These are phyloP conservation scores for Drosophila villosipedis DNA, from an alignment of 2,888 invertebrate species.

Conservation along the genomic window DNA sequence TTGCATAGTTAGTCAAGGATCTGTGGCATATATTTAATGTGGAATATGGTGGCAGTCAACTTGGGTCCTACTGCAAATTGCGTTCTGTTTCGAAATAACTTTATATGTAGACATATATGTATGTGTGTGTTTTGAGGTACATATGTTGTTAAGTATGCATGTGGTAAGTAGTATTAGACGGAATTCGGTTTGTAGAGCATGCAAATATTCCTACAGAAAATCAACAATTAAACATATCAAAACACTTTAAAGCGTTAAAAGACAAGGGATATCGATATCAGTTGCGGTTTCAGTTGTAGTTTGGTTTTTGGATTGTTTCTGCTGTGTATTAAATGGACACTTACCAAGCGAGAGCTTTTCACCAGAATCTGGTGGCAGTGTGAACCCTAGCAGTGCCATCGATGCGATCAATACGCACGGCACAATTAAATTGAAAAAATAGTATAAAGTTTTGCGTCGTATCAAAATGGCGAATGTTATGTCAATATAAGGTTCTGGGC, in stretches of 20 bases:
- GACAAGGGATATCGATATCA: constrained; percentile 5
- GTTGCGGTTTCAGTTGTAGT: constrained; percentile 23
- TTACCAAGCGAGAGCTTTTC: constrained; percentile 99
- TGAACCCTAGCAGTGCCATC: constrained; percentile 99
- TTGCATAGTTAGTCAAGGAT: constrained; percentile 68
- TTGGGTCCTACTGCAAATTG: constrained; percentile 36
- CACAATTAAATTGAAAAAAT: constrained; percentile 99
- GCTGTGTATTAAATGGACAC: constrained; percentile 55
- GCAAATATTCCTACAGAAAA: constrained; percentile 45
- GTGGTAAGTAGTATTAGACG: constrained; percentile 11
- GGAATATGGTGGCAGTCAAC: constrained; percentile 31
- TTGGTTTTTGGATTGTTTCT: constrained; percentile 14
- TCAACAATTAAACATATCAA: constrained; percentile 48
- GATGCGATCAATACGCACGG: constrained; percentile 99
- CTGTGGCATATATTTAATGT: constrained; percentile 45
- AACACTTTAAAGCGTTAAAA: constrained; percentile 19
- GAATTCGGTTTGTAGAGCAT: constrained; percentile 48
- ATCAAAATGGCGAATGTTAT: constrained; percentile 98
- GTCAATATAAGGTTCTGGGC: constrained; percentile 98
- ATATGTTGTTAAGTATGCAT: constrained; percentile 2
- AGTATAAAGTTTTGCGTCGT: constrained; percentile 98
- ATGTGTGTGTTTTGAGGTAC: not conserved
- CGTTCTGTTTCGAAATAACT: constrained; percentile 42
- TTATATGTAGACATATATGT: constrained; percentile 2
- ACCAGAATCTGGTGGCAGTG: constrained; percentile 99